A percentile compares a stretch with the other conserved stretches of the same genome.
phyloP scores from a whole-genome alignment of 2,888 invertebrate genomes.

The Mimas tiliae region DNA sequence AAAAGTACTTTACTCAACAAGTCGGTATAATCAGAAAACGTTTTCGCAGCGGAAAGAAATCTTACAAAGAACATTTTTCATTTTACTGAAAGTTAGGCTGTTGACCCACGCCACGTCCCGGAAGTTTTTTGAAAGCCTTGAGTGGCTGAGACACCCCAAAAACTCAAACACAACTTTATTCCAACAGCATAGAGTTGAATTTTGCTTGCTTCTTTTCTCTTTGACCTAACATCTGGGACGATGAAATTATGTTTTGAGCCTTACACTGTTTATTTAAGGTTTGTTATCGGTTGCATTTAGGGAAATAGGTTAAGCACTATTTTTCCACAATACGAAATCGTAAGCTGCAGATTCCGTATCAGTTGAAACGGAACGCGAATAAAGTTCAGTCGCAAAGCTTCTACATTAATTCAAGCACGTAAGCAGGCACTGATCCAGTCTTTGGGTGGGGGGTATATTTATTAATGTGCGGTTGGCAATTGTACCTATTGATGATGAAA shows the following conservation, averaged over 20 bases:
- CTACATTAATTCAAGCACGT: slow-evolving; percentile 17
- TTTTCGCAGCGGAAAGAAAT: slow-evolving; percentile 22
- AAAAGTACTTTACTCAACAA: background rate
- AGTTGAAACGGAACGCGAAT: slow-evolving; percentile 18
- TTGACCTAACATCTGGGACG: background rate
- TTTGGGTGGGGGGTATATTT: background rate
- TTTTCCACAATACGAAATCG: slow-evolving; percentile 21
- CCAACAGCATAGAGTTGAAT: background rate
- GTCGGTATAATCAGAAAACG: slow-evolving; percentile 15
- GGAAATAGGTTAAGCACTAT: slow-evolving; percentile 17
- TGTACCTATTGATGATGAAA: too few species aligned
- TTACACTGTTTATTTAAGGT: background rate
- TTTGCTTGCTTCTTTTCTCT: background rate
- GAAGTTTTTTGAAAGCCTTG: slow-evolving; percentile 32
- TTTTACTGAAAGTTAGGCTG: slow-evolving; percentile 28
- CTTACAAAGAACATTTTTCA: slow-evolving; percentile 21
- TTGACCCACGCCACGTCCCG: slow-evolving; percentile 27
- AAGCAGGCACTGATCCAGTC: slow-evolving; percentile 10
- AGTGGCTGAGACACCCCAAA: background rate
- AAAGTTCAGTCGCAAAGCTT: slow-evolving; percentile 22
- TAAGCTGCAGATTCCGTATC: slow-evolving; percentile 20
- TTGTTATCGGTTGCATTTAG: background rate
- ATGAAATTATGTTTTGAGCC: background rate
- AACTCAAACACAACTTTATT: background rate
- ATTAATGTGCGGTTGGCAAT: background rate